Evolutionary conservation across 2,888 invertebrate species (phyloP), one percentile per base, ranked within the genome.

Genomic region (Drosophila borealis): DNA sequence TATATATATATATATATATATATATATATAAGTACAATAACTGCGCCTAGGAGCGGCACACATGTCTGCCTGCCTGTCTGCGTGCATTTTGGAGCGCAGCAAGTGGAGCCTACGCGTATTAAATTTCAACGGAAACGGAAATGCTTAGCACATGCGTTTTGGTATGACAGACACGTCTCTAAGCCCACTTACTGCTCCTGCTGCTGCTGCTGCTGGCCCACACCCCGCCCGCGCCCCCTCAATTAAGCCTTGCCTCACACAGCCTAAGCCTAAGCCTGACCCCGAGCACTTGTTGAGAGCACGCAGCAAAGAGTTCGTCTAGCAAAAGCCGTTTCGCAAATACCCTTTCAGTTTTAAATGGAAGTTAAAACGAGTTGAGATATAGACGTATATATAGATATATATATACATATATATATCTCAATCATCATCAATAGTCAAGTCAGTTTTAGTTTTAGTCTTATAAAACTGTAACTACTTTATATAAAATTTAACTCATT

Each of bases 51-150:
- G 2, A 6, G 29, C 29, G 44, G 51, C 66, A 37, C 37, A 67
- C 39, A 65, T 63, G 11, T 21, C 34, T 14, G 39, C 8, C 39
- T 39, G 37, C 13, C 36, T 45, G 34, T 13, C 34, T 29, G 34
- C 29, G n/a, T 64, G 64, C 64, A 48, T 14, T 48, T 36, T 9
- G 13, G 37, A 13, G 10, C 36, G 17, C 8, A 33, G 11, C 25
- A 10, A 29, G 33, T 41, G 34, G 34, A 50, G 62, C 41, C 60
- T 75, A 79, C 70, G 62, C 37, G 63, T 75, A 79, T 76, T 76
- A 45, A 42, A 62, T 77, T 77, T 60, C 76, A 79, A 25, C 80
- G 76, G 80, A 79, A 77, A 63, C 80, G 76, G 80, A 77, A 77
- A 61, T 21, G 63, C 64, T 55, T 61, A 66, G 53, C 62, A 45